Evolutionary conservation across 2,888 invertebrate species (phyloP), one percentile per base, ranked within the genome.

Genomic region (Epinotia nisella): DNA sequence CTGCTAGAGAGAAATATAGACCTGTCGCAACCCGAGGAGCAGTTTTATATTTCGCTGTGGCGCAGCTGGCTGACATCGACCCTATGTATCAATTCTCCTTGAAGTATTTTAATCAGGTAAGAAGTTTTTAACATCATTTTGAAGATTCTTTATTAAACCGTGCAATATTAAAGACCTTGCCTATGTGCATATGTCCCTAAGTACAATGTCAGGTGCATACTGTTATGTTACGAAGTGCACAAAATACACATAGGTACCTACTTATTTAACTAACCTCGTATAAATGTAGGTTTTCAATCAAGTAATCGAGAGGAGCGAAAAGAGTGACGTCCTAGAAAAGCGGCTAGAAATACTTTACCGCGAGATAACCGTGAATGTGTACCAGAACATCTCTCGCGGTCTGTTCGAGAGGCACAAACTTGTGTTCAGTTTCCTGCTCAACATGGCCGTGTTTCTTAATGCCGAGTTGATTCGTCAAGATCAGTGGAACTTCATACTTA

Each of bases 11-110:
- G 88, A 96, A 96, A 80, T 98, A 98, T 87, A 95, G 97, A 39
- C 95, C 96, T 0, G 96, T 98, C 9, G 98, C 98, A 0, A 96
- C 96, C 0, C 95, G 98, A 76, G 98, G 98, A 0, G 97, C 98
- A 0, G 96, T 98, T 19, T 91, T 99, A 4, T 99, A 98, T 89
- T 98, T 98, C 87, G 97, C 98, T 0, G 97, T 98, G 2, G 97
- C 98, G 0, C 96, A 96, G 83, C 92, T 99, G 19, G 96, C 97
- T 0, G 97, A 98, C 81, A 97, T 99, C 73, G 98, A 99, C 89
- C 97, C 98, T 0, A 98, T 98, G 98, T 99, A 99, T 89, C 98
- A 99, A 90, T 98, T 97, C 90, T 98, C 98, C 0, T 92, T 98
- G 51, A 98, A 97, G 81, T 98, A 98, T 92, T 98, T 98, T 84